Evolutionary conservation across 2,797 vertebrate genomes (phyloP), one percentile per base, ranked within the genome.

Genomic region (Thunnus albacares): DNA sequence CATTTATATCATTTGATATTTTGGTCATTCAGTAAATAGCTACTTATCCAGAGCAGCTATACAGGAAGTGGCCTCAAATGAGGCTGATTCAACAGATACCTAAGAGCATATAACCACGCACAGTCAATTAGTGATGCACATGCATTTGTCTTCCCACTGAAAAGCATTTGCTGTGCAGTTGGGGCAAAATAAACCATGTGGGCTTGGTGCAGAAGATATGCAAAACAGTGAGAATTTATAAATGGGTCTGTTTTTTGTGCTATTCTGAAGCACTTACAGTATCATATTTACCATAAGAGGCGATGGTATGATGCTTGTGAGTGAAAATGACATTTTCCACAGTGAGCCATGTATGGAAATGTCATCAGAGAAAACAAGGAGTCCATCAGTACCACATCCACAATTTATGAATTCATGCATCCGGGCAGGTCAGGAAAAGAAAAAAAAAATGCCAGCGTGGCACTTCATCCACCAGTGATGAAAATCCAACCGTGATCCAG

Each of bases 401-500:
- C 89, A 90, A 91, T 92, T 92, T 84, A 93, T 94, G 90, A 93
- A 69, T 81, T 81, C 69, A 77, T 79, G 84, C 87, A 80, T 87
- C 62, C 30, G 55, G 83, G 74, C 72, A 63, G 80, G 84, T 79
- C 61, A 59, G 33, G 1, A 28, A 33, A 65, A 59, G 22, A 49
- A 14, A 59, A 59, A 60, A 77, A 76, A 90, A 86, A 74, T 82
- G 82, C 71, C 77, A 74, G 58, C 64, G 24, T 83, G 79, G 87
- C 86, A 90, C 90, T 90, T 92, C 85, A 92, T 91, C 87, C 78
- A 75, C 69, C 57, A 26, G 74, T 81, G 87, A 90, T 87, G 87
- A 73, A 87, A 86, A 85, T 77, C 74, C 83, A 77, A n/a, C 68
- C 38, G 49, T 78, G 86, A 90, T 90, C 86, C 83, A 70, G 77